These are phyloP conservation scores for Tortrix viridana DNA, from an alignment of 2,888 invertebrate genomes.

Conservation along the genomic window DNA sequence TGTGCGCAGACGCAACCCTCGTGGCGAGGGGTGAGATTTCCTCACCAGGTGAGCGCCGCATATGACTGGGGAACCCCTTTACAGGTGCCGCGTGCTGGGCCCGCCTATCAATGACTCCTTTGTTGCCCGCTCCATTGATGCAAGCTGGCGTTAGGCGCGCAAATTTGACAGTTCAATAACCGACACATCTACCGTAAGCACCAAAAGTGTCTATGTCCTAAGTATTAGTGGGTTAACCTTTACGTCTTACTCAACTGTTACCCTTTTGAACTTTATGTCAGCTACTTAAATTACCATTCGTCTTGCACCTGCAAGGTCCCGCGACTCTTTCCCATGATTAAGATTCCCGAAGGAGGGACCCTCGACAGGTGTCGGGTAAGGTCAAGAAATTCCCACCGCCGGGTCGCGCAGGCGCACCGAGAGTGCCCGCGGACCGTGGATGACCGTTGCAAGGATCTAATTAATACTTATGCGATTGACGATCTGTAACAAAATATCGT, in stretches of 20 bases:
- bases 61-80: constrained; percentile 78
- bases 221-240: too few relatives aligned
- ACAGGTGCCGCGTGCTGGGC: constrained; percentile 70
- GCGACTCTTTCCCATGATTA: constrained; percentile 72
- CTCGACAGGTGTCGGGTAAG: constrained; percentile 80
- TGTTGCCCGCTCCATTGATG: constrained; percentile 74
- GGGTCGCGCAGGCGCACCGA: constrained; percentile 48
- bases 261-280: not conserved
- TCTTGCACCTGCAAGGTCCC: constrained; percentile 39
- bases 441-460: constrained; percentile 63
- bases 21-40: constrained; percentile 73
- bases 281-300: not conserved
- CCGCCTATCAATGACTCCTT: constrained; percentile 60
- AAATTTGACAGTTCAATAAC: constrained; percentile 58
- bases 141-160: constrained; percentile 73
- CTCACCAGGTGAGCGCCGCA: constrained; percentile 75
- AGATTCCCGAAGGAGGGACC: constrained; percentile 68
- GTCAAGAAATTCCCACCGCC: constrained; percentile 77
- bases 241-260: not conserved
- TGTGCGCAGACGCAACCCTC: constrained; percentile 73
- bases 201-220: too few relatives aligned
- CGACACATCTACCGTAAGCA: too few relatives aligned
- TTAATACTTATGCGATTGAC: constrained; percentile 43
- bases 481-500: not conserved
- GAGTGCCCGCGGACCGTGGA: constrained; percentile 62